Evolutionary conservation across 2,888 invertebrate genomes (phyloP), one percentile per base, ranked within the genome.

Genomic region (Andrena fulva): DNA sequence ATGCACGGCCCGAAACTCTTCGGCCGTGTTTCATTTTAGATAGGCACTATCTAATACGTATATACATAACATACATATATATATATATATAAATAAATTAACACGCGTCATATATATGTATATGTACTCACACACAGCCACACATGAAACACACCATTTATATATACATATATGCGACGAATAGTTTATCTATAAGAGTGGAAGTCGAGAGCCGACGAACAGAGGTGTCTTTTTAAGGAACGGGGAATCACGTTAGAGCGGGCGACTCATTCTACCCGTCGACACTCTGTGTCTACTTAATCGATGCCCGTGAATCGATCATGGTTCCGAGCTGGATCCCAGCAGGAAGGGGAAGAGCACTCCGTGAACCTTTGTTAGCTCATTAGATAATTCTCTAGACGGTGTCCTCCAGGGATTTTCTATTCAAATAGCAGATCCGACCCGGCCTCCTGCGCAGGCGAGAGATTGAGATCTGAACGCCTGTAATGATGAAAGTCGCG

Each of bases 31-130:
- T 78, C 81, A 83, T 85, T 86, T 82, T 89, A 90, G 90, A 89
- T 91, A 91, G 91, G 87, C 85, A 89, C 88, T 90, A 89, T 87
- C 87, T 80, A 82, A 87, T 82, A 79, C 67, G 69, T 63, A 72
- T 68, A 74, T 70, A 67, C 42, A 76, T 77, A 73, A 69, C 59
- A 72, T 67, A 74, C 67, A 66, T 27, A 76, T 76, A 73, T 52
- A 67, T 29, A 63, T 68, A 77, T 48, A 77, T 67, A 73, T 29
- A 69, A 63, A 72, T 50, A 80, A 60, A 67, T 52, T 33, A 29
- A 72, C 62, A 71, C 29, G 42, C 8, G 29, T 69, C 35, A 33
- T 33, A 27, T 60, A 71, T 20, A 63, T 62, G 67, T 59, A 72
- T 73, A 52, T 64, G 52, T 42, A 59, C n/a, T 33, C 27, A 68